A percentile compares a stretch with the other conserved stretches of the same genome.
Conservation (phyloP, 2,113 vertebrate species). For the Stomatorhinus ivindoensis region DNA sequence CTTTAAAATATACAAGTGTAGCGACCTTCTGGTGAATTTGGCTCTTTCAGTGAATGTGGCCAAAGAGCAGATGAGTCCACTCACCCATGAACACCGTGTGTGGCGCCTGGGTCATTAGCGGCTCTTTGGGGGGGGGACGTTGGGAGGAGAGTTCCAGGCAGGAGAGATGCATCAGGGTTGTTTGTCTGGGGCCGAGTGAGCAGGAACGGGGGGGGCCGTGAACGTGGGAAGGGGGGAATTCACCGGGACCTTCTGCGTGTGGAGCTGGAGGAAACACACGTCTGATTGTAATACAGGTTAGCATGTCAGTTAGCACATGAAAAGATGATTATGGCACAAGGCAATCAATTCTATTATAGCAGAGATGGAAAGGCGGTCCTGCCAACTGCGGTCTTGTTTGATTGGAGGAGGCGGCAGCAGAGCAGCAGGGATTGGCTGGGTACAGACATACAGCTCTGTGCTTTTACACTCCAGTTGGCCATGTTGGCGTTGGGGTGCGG, state of each 20-base stretch:
- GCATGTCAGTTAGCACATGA: not conserved
- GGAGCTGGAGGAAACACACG: not conserved
- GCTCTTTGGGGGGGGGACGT: not conserved
- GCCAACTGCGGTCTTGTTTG: not conserved
- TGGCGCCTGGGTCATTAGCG: not conserved
- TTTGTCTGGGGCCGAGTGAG: not conserved
- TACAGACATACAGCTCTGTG: not conserved
- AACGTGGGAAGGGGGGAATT: not conserved
- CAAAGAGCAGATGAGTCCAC: not conserved
- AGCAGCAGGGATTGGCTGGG: not conserved
- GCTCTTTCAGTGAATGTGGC: not conserved
- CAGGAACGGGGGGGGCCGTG: not conserved
- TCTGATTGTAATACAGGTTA: not conserved
- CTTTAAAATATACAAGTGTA: not conserved
- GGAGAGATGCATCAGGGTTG: not conserved
- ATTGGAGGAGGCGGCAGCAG: not conserved
- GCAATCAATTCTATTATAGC: not conserved
- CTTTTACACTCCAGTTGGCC: not conserved
- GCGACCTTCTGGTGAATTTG: not conserved
- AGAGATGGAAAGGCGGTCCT: not conserved
- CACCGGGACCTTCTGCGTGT: not conserved
- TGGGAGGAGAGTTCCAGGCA: not conserved
- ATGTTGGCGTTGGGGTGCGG: not conserved
- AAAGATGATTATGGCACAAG: not conserved
- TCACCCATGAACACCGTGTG: not conserved